phyloP scores from a whole-genome alignment of 2,113 vertebrate genomes.

The Rhodinocichla rosea region DNA sequence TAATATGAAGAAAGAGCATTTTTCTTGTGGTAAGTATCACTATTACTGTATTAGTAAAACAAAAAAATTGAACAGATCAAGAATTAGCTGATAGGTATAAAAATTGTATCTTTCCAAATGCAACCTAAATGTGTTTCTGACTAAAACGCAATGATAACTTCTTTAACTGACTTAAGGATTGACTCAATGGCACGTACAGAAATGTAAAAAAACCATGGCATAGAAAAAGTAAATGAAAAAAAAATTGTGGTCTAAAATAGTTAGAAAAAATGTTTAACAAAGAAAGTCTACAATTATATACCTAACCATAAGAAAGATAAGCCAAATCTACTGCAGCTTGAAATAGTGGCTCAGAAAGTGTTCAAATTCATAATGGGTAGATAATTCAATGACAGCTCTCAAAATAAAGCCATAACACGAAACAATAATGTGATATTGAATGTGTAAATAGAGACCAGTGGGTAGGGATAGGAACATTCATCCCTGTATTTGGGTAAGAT shows the following conservation, averaged over 20 bases:
- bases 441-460: neutral
- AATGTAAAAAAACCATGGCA: neutral
- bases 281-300: neutral
- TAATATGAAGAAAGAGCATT: rapidly evolving
- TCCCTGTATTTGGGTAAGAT: neutral
- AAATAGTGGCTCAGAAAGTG: neutral
- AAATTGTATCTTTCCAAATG: neutral
- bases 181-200: neutral
- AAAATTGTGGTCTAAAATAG: neutral
- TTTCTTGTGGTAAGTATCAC: neutral
- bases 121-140: neutral
- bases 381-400: neutral
- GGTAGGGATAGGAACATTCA: neutral
- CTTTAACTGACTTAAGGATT: neutral
- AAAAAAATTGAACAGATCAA: neutral
- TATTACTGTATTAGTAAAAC: neutral
- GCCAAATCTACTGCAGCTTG: neutral
- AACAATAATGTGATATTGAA: neutral
- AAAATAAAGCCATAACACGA: neutral
- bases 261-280: neutral
- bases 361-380: neutral
- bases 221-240: neutral
- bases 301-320: neutral
- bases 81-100: neutral
- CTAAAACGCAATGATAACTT: neutral